These are phyloP conservation scores for Epizoanthus scotinus DNA, from an alignment of 92 coral and sea anemone species.

Conservation along the genomic window DNA sequence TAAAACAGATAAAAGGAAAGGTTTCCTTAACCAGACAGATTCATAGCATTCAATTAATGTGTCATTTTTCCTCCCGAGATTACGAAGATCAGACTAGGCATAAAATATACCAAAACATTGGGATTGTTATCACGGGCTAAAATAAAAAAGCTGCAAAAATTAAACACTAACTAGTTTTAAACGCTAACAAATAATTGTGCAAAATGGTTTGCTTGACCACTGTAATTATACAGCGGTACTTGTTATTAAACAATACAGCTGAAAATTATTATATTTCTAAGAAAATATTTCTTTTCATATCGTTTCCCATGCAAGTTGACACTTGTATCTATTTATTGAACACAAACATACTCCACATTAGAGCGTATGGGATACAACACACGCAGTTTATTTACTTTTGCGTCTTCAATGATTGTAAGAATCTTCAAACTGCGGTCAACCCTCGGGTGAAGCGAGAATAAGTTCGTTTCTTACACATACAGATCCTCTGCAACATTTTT, in stretches of 20 bases:
- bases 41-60: constrained; percentile 29
- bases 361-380: neutral
- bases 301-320: neutral
- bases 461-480: neutral
- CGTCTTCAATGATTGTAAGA: neutral
- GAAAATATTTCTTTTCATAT: neutral
- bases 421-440: constrained; percentile 24
- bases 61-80: constrained; percentile 10
- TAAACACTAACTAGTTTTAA: neutral
- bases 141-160: neutral
- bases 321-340: constrained; percentile 29
- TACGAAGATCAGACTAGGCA: neutral
- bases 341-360: constrained; percentile 22
- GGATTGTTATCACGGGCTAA: neutral
- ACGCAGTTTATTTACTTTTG: neutral
- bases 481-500: neutral
- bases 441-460: constrained; percentile 8
- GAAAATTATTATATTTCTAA: neutral
- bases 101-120: neutral
- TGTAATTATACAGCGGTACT: neutral
- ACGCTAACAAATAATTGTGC: neutral
- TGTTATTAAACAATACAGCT: neutral
- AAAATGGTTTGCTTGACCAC: neutral
- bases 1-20: constrained; percentile 1
- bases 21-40: constrained; percentile 9